These are phyloP conservation scores for Nannoperca obscura DNA, from an alignment of 2,797 vertebrate genomes.

Conservation along the genomic window DNA sequence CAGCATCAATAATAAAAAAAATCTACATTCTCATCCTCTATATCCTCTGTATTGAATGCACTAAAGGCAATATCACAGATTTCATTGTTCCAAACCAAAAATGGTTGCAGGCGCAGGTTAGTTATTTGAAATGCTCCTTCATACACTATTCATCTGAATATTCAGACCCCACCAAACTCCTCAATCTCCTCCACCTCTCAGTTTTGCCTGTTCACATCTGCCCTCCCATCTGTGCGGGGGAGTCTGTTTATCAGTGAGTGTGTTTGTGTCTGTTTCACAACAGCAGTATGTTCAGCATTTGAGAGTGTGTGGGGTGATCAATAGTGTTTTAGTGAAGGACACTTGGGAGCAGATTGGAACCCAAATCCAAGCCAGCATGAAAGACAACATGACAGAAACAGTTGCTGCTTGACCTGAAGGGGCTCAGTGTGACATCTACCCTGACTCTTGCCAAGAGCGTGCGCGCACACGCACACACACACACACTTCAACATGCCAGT, in stretches of 20 bases:
- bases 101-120: conserved; percentile 45
- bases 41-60: conserved; percentile 22
- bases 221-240: conserved; percentile 15
- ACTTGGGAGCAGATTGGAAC: conserved; percentile 75
- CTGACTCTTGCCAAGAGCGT: conserved; percentile 38
- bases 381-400: conserved; percentile 81
- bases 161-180: conserved; percentile 43
- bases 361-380: conserved; percentile 72
- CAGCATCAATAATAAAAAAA: conserved; percentile 71
- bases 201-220: conserved; percentile 26
- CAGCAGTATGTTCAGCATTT: conserved; percentile 53
- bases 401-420: conserved; percentile 71
- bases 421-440: conserved; percentile 65
- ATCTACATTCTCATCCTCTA: conserved; percentile 50
- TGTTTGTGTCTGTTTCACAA: conserved; percentile 30
- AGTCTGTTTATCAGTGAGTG: conserved; percentile 45
- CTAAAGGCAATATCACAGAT: conserved; percentile 36
- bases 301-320: conserved; percentile 66
- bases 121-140: conserved; percentile 62
- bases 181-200: conserved; percentile 34
- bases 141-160: conserved; percentile 58
- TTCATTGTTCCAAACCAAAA: conserved; percentile 54
- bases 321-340: conserved; percentile 79
- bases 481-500: conserved; percentile 18
- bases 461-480: not conserved